Conservation (phyloP, 2,888 invertebrate species). For the Myopa testacea region DNA sequence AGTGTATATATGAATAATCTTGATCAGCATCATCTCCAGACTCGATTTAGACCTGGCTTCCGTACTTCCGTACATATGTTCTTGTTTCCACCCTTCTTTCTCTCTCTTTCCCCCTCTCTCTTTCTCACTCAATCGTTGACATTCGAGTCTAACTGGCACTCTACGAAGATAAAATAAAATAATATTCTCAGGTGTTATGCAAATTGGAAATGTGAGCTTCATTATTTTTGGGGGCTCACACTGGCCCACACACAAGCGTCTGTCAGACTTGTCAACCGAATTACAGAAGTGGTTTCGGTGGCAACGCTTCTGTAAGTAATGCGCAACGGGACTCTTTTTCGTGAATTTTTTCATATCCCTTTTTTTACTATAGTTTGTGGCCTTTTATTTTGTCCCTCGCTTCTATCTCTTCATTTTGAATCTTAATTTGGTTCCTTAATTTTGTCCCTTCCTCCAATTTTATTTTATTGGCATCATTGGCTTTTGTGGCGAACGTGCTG, state of each 20-base stretch:
- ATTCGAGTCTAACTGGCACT: no score
- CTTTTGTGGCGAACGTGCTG: constrained; percentile 28
- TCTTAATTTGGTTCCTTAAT: not conserved
- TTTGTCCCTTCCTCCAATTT: constrained; percentile 18
- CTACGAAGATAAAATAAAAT: constrained; percentile 40
- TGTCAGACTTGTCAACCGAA: not conserved
- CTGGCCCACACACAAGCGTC: not conserved
- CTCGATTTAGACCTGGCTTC: no score
- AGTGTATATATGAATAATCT: no score
- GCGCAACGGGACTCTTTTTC: constrained; percentile 52
- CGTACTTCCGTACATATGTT: no score
- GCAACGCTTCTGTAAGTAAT: constrained; percentile 40
- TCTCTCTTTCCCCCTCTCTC: no score
- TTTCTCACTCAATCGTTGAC: no score
- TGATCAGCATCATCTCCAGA: no score
- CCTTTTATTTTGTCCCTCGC: not conserved
- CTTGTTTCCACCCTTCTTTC: no score
- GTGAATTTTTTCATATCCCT: not conserved
- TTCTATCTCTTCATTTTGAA: not conserved
- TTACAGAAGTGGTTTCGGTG: not conserved
- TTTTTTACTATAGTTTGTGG: constrained; percentile 11
- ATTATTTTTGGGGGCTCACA: constrained; percentile 38
- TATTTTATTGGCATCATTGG: constrained; percentile 44
- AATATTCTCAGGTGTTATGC: constrained; percentile 65
- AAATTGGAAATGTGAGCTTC: constrained; percentile 63